Evolutionary conservation across 2,888 invertebrate genomes (phyloP).

Genomic region (Nasonia oneida): DNA sequence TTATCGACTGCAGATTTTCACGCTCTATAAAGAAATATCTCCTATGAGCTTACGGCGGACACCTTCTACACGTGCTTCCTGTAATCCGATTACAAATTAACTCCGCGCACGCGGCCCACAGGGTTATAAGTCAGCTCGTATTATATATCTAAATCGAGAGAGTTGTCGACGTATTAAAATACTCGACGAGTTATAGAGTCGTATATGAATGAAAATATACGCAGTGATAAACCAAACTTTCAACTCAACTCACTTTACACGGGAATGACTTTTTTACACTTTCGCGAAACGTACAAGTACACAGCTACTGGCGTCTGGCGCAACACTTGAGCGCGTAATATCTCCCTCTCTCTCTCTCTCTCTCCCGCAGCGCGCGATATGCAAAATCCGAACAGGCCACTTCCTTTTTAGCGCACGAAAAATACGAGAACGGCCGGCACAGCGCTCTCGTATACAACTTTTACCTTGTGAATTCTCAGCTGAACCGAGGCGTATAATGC

Average conservation of each 20-base stretch:
- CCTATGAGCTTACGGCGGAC: background rate
- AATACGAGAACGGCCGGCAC: background rate
- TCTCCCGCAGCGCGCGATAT: background rate
- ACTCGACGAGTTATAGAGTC: too few relatives aligned
- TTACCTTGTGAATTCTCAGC: slow-evolving; percentile 48
- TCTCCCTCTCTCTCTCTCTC: background rate
- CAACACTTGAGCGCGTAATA: background rate
- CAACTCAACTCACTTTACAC: too few relatives aligned
- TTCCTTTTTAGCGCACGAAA: slow-evolving; percentile 41
- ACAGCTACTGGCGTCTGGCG: background rate
- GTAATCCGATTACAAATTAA: slow-evolving; percentile 9
- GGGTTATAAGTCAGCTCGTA: background rate
- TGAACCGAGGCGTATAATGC: slow-evolving; percentile 15
- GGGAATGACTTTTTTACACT: background rate
- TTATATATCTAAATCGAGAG: background rate
- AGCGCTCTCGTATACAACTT: slow-evolving; percentile 25
- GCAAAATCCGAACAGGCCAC: slow-evolving; percentile 29
- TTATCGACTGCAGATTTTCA: background rate
- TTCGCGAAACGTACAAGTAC: background rate
- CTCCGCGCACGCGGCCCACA: background rate
- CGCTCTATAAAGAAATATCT: background rate
- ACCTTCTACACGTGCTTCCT: background rate
- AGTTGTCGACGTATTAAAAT: background rate
- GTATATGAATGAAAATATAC: too few relatives aligned
- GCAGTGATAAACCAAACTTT: too few relatives aligned